Conservation (phyloP, 2,888 invertebrate genomes). For the Catocala sponsa region DNA sequence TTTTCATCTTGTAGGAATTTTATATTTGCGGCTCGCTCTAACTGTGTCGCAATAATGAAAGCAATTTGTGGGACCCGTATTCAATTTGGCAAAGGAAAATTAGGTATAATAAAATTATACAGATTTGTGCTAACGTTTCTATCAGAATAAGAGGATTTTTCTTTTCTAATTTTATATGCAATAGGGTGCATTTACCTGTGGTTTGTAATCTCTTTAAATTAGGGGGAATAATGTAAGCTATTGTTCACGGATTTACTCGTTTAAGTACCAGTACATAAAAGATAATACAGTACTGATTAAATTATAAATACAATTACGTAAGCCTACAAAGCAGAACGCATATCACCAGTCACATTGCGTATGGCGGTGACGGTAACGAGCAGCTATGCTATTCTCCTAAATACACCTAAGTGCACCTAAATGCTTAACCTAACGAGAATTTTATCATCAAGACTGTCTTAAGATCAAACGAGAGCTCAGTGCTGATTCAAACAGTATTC, state of each 20-base stretch:
- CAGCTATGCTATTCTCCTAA: too few relatives aligned
- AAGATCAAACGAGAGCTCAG: too few relatives aligned
- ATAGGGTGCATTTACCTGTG: conserved; percentile 64
- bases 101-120: conserved; percentile 85
- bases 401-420: too few relatives aligned
- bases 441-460: too few relatives aligned
- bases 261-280: neutral
- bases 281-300: conserved; percentile 5
- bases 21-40: conserved; percentile 47
- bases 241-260: conserved; percentile 14
- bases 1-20: neutral
- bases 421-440: too few relatives aligned
- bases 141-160: conserved; percentile 71
- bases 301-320: conserved; percentile 5
- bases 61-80: conserved; percentile 65
- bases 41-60: conserved; percentile 50
- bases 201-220: conserved; percentile 64
- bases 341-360: too few relatives aligned
- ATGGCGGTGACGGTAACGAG: too few relatives aligned
- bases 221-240: conserved; percentile 24
- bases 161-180: conserved; percentile 54
- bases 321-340: neutral
- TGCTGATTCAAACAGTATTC: too few relatives aligned
- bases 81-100: conserved; percentile 69
- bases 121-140: conserved; percentile 66